Evolutionary conservation across 1,140 invertebrate genomes (phyloP), one percentile per base, ranked within the genome.

Genomic region (Pseudomyrmex pallidus): DNA sequence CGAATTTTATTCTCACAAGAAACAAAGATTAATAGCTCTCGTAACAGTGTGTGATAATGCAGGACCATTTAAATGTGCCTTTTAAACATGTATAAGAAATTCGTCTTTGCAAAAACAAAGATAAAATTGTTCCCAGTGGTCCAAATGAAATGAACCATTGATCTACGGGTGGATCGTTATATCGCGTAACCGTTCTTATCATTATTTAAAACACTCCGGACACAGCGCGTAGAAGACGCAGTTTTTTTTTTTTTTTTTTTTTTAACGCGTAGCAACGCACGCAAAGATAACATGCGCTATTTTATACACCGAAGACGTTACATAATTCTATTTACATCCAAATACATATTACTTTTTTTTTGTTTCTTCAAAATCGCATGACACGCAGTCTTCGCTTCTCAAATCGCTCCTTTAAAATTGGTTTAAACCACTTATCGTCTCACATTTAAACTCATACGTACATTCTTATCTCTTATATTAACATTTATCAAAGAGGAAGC

Each of bases 251-350:
- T 25, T 68, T 78, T 48, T 67, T 10, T 52, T 35, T 35, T 35
- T 35, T 4, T 7, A 80, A 80, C 59, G 22, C 66, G 66, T 35
- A 78, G 63, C 63, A 22, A 12, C 64, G 7, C 15, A 57, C 15
- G 76, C 4, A 35, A 35, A 35, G 35, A 35, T 35, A 35, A 35
- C 35, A 35, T 1, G 35, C 35, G 35, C 35, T 35, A 46, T 59
- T n/a, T 66, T 70, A 68, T 22, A 12, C 20, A 46, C 46, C 10
- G 52, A 80, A 48, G 54, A 70, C 35, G 44, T 80, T 64, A 80
- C 35, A 70, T 72, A 80, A 80, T 80, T 80, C 68, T 80, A 72
- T 59, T 59, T 68, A 78, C 64, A 78, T 68, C 15, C 63, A 20
- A 44, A 13, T 44, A 77, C n/a, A 46, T 77, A 4, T 74, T 35